These are phyloP conservation scores for Podotricha telesiphe DNA, from an alignment of 2,888 invertebrate species.

Conservation along the genomic window DNA sequence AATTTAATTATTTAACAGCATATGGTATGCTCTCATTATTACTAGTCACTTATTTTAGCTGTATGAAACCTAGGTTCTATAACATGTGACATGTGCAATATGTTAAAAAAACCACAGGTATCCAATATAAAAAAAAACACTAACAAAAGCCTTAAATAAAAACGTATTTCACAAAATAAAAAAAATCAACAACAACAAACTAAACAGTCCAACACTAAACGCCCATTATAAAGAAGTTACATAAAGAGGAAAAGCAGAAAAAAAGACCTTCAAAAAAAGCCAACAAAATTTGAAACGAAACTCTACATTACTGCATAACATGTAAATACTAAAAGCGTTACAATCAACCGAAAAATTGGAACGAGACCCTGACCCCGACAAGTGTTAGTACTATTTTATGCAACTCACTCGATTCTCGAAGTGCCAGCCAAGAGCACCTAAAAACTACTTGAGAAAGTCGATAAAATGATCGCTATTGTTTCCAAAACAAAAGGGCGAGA, in stretches of 20 bases:
- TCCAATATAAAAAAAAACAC: not conserved
- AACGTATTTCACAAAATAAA: not conserved
- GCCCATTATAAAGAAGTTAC: conserved; percentile 1
- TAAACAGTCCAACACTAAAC: conserved; percentile 5
- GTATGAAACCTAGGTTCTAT: too few relatives aligned
- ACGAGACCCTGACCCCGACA: conserved; percentile 58
- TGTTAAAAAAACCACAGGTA: too few relatives aligned
- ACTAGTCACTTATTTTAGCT: too few relatives aligned
- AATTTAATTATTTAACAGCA: too few relatives aligned
- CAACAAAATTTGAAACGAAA: conserved; percentile 9
- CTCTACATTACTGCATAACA: conserved; percentile 30
- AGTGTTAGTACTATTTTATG: conserved; percentile 36
- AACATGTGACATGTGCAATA: too few relatives aligned
- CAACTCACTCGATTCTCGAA: conserved; percentile 43
- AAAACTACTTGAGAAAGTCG: conserved; percentile 34
- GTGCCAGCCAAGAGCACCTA: conserved; percentile 40
- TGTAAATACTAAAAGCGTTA: conserved; percentile 38
- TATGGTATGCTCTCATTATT: too few relatives aligned
- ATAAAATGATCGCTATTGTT: conserved; percentile 42
- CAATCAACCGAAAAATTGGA: conserved; percentile 55
- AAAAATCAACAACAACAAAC: not conserved
- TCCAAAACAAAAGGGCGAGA: conserved; percentile 36
- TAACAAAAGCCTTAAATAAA: not conserved
- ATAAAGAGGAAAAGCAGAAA: conserved; percentile 2
- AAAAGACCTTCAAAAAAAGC: not conserved